Conservation (phyloP, 2,797 vertebrate genomes). For the Sardinella longiceps region DNA sequence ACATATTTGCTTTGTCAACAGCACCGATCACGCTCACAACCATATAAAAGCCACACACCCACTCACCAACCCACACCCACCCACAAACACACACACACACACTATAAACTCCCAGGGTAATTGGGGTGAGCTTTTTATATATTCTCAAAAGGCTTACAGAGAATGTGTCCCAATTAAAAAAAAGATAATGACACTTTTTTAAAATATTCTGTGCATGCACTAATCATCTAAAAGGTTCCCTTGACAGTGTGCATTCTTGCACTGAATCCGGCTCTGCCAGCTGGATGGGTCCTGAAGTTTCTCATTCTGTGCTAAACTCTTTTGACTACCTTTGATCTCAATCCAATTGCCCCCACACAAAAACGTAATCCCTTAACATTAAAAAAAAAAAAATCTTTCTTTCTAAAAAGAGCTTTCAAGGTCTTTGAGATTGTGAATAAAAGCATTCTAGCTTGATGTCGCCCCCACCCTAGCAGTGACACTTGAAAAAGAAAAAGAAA, state of each 20-base stretch:
- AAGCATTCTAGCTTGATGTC: not conserved
- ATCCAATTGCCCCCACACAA: not conserved
- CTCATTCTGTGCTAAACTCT: not conserved
- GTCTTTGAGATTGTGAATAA: not conserved
- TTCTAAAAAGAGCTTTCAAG: not conserved
- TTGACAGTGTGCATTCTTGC: not conserved
- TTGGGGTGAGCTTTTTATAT: too few species aligned
- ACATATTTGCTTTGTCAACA: too few species aligned
- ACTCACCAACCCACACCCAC: too few species aligned
- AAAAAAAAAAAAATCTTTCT: not conserved
- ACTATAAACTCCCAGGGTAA: too few species aligned
- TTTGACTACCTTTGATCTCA: not conserved
- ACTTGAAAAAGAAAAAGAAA: not conserved
- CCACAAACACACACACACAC: too few species aligned
- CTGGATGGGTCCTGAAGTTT: too few species aligned
- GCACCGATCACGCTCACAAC: too few species aligned
- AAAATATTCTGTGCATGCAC: not conserved
- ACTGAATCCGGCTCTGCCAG: not conserved
- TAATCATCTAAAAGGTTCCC: not conserved
- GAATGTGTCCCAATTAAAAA: too few species aligned
- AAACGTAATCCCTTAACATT: not conserved
- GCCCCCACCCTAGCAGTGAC: not conserved
- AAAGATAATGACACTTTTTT: too few species aligned
- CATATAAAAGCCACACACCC: too few species aligned
- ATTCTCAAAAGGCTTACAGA: too few species aligned